Percentiles rank a stretch among this genome's conserved stretches.
Evolutionary conservation across 1,140 invertebrate genomes (phyloP).

Genomic region (Melipona quadrifasciata): DNA sequence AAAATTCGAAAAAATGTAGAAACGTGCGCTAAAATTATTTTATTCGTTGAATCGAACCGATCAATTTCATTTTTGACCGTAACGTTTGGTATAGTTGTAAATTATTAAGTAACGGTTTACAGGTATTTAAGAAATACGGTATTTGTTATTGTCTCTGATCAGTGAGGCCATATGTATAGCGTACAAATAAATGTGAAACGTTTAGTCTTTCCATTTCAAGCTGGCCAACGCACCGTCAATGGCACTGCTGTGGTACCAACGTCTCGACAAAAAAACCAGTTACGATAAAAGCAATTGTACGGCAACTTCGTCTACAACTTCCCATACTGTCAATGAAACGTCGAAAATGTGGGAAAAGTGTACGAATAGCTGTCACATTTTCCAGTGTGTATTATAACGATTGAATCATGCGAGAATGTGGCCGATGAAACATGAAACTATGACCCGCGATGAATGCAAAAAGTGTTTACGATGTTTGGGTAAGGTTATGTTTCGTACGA

Average conservation of each 20-base stretch:
- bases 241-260: conserved; percentile 14
- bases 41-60: too few species aligned
- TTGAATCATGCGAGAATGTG: conserved; percentile 82
- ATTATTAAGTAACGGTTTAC: too few species aligned
- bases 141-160: too few species aligned
- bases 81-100: too few species aligned
- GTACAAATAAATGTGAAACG: too few species aligned
- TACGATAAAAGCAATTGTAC: conserved; percentile 44
- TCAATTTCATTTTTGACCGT: too few species aligned
- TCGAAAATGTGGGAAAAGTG: conserved; percentile 66
- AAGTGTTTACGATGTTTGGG: conserved; percentile 92
- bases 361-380: conserved; percentile 35
- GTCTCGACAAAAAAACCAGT: conserved; percentile 11
- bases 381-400: conserved; percentile 38
- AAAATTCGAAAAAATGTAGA: too few species aligned
- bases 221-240: not conserved
- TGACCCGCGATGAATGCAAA: conserved; percentile 92
- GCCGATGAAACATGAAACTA: conserved; percentile 86
- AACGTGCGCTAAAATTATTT: too few species aligned
- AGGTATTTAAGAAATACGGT: too few species aligned
- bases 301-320: conserved; percentile 70
- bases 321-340: conserved; percentile 73
- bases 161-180: too few species aligned
- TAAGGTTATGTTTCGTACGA: conserved; percentile 81
- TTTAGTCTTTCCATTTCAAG: not conserved